Evolutionary conservation across 1,140 invertebrate genomes (phyloP).

Genomic region (Sycophila sp.): DNA sequence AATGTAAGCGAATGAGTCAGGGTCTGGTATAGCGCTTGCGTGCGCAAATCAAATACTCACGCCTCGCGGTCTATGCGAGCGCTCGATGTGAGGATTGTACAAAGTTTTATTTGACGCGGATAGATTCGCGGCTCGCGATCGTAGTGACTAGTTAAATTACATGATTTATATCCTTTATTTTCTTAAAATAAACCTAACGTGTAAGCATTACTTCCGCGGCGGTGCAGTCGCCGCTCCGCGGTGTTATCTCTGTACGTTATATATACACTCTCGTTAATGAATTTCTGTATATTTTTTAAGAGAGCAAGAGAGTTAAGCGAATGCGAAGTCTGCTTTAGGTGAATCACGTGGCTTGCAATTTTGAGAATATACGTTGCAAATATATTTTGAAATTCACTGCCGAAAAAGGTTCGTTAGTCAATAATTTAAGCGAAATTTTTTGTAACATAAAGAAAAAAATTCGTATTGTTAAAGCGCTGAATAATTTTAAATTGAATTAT

Average conservation of each 20-base stretch:
- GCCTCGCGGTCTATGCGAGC: not conserved
- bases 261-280: not conserved
- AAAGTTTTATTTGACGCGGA: conserved; percentile 26
- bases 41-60: not conserved
- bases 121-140: not conserved
- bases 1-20: conserved; percentile 9
- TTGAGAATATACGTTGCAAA: not conserved
- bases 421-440: no score
- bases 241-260: not conserved
- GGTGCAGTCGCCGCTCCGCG: not conserved
- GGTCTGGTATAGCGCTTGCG: not conserved
- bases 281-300: not conserved
- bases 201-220: not conserved
- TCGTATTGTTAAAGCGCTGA: no score
- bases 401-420: no score
- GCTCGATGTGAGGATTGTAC: conserved; percentile 19
- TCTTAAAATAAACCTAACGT: not conserved
- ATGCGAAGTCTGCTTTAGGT: not conserved
- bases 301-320: not conserved
- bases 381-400: not conserved
- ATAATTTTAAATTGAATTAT: not conserved
- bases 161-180: conserved; percentile 11
- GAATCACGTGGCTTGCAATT: not conserved
- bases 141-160: not conserved
- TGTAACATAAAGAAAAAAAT: no score